These are phyloP conservation scores for Clarias pachynema DNA, from an alignment of 2,797 vertebrate species.

Conservation along the genomic window DNA sequence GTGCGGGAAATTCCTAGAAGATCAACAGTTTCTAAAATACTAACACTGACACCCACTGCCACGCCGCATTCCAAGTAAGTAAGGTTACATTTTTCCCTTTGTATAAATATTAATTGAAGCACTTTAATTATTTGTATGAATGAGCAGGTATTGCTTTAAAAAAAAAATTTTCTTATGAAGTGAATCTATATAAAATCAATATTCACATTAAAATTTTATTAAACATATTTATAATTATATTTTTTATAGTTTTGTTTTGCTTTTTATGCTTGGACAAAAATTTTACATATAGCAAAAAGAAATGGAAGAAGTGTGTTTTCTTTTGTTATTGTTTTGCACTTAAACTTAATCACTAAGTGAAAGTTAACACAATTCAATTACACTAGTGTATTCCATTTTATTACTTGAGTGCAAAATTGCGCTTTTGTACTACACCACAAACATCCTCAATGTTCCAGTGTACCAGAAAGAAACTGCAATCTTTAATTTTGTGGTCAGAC, in stretches of 20 bases:
- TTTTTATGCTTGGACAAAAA: background rate
- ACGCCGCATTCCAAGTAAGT: background rate
- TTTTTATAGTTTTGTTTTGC: background rate
- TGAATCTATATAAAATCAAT: background rate
- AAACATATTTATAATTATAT: background rate
- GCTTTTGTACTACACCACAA: background rate
- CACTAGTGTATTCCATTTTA: background rate
- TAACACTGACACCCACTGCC: background rate
- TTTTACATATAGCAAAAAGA: background rate
- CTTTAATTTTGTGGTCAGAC: background rate
- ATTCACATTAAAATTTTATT: background rate
- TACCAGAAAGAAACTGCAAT: background rate
- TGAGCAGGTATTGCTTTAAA: background rate
- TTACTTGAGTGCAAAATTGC: background rate
- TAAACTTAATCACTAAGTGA: background rate
- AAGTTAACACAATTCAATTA: background rate
- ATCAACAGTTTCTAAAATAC: background rate
- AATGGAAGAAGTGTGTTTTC: background rate
- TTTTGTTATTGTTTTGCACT: background rate
- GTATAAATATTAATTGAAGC: background rate
- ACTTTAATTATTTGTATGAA: background rate
- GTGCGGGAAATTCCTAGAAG: background rate
- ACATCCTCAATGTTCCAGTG: background rate
- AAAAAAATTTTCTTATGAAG: background rate
- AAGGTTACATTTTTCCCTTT: background rate